Base-by-base conservation (phyloP, 2,888 invertebrate genomes). In the Bellardia bayeri region DNA sequence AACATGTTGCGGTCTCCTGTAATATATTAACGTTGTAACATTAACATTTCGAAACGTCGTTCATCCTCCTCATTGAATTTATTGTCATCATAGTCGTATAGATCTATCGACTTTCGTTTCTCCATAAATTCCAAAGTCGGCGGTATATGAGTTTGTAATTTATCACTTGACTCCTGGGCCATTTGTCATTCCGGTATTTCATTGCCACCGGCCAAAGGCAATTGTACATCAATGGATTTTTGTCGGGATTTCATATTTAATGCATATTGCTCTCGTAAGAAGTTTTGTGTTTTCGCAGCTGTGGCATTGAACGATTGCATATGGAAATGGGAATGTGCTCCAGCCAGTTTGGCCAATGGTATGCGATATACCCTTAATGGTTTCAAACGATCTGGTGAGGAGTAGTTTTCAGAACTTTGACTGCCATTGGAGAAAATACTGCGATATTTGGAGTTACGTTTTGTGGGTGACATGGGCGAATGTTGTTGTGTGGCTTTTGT, bases 341-440 rank as follows among this genome's bases (percentile, higher is more conserved):
- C 92, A 13, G 91, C 92, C 23, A 92, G 78, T 72, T 92, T 92
- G 37, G 91, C 90, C 66, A 92, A 80, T 3, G 92, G 92, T 76
- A 92, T 92, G 56, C 92, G 90, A 88, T 91, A 92, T n/a, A 92
- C 90, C 11, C 92, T 90, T 37, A 92, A 88, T 2, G 92, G 92
- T 76, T 92, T 92, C 11, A 91, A 76, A 2, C 91, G 91, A 76
- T 91, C 92, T 16, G 91, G 90, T 5, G 91, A 91, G 16, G 90
- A 89, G 23, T 85, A 88, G 13, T 83, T 76, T 11, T 74, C 85
- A 0, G 80, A 51, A 2, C 63, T 58, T 3, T 82, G 87, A 51
- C 82, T 76, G 72, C 81, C 89, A 14, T 86, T 84, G 30, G 88
- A 89, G 40, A 91, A 91, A 0, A 91, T 82, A 56, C 89, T 90